Evolutionary conservation across 2,113 vertebrate species (phyloP).

Genomic region (Antechinus flavipes): DNA sequence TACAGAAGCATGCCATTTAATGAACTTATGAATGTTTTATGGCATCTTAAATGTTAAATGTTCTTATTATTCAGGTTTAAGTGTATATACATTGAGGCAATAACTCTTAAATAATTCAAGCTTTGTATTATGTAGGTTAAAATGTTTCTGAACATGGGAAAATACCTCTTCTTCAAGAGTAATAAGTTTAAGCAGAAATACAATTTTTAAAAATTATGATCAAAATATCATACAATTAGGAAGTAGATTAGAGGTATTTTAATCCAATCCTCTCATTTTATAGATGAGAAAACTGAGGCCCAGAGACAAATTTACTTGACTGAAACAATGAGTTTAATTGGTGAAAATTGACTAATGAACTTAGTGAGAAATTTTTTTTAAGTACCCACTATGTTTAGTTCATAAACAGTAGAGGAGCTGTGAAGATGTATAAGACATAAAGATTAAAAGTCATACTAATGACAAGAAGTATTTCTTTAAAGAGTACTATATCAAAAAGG

Average conservation of each 20-base stretch:
- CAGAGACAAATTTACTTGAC: neutral
- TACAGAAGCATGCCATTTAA: slow-evolving; percentile 58
- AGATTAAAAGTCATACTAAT: neutral
- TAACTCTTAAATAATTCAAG: slow-evolving; percentile 3
- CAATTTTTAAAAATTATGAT: slow-evolving; percentile 14
- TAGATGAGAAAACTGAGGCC: neutral
- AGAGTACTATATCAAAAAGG: neutral
- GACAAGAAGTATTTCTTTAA: neutral
- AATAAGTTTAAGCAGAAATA: neutral
- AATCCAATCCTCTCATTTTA: neutral
- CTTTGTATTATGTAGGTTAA: slow-evolving; percentile 1
- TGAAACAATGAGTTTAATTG: neutral
- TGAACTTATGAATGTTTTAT: slow-evolving; percentile 57
- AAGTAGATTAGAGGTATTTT: neutral
- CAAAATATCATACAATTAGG: neutral
- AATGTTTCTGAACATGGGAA: slow-evolving; percentile 3
- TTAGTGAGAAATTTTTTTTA: neutral
- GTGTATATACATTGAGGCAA: slow-evolving; percentile 19
- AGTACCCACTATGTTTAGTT: neutral
- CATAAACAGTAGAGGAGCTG: neutral
- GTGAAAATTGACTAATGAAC: neutral
- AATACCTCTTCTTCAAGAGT: neutral
- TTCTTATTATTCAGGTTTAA: slow-evolving; percentile 57
- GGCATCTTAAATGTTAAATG: slow-evolving; percentile 59
- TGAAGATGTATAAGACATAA: neutral